These are phyloP conservation scores for Colistium nudipinnis DNA, from an alignment of 2,113 vertebrate genomes.

Conservation along the genomic window DNA sequence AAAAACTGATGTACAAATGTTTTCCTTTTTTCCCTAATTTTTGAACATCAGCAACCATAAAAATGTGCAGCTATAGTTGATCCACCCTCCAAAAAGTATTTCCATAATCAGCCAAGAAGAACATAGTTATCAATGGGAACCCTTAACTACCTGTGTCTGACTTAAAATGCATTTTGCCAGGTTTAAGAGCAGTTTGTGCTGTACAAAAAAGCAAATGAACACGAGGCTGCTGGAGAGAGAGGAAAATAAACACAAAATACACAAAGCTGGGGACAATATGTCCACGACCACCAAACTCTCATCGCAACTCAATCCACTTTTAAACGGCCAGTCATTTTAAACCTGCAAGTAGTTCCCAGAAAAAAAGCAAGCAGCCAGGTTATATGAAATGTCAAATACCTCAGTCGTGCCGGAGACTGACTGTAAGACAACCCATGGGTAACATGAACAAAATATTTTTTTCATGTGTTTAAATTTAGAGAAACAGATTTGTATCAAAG, in stretches of 20 bases:
- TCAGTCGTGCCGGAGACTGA: background rate
- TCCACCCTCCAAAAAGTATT: no score
- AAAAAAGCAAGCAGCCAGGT: conserved; percentile 42
- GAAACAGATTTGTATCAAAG: conserved; percentile 59
- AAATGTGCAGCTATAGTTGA: no score
- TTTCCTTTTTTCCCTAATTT: no score
- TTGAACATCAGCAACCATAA: no score
- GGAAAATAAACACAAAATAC: conserved; percentile 6
- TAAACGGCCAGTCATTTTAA: conserved; percentile 26
- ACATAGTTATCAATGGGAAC: no score
- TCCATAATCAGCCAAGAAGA: no score
- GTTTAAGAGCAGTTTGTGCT: background rate
- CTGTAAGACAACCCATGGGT: conserved; percentile 57
- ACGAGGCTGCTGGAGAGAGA: background rate
- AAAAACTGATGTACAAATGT: background rate
- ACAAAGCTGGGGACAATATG: conserved; percentile 9
- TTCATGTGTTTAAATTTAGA: conserved; percentile 73
- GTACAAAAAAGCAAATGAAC: background rate
- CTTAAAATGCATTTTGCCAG: no score
- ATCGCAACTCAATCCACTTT: conserved; percentile 49
- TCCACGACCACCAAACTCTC: background rate
- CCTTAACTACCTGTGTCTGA: no score
- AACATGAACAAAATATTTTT: conserved; percentile 54
- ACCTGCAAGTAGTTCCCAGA: conserved; percentile 22
- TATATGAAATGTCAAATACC: conserved; percentile 46